Base-by-base conservation (phyloP, 2,888 invertebrate species). In the Drosophila pullipes region DNA sequence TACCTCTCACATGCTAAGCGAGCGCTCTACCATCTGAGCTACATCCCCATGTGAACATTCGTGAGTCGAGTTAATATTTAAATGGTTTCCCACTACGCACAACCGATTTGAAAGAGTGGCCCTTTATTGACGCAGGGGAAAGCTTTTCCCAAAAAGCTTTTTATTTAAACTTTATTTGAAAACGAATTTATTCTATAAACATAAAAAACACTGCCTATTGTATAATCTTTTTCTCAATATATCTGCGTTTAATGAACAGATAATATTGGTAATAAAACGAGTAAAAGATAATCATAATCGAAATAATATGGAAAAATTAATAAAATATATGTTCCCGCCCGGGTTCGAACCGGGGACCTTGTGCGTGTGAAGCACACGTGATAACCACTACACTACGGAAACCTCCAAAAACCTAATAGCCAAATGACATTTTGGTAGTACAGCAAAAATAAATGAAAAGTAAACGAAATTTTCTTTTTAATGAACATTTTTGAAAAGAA, bases 21-120 rank as follows among this genome's bases (percentile, higher is more conserved):
- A 93, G 92, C 93, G 92, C 92, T 93, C 93, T 93, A 93, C 93
- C 93, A 93, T 92, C 93, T 93, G 93, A 93, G 93, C 93, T 93
- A 93, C 93, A 93, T 91, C 92, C 93, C 93, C 93, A 10, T 35
- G 4, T 78, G 6, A 0, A 0, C 0, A 0, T 0, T 0, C 0
- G 0, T 0, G 1, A 55, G 41, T 60, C 52, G 28, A 57, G 18
- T 6, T 31, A 1, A 1, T 9, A 66, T 0, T 30, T 82, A 31
- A 74, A 16, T 16, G 6, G 5, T 30, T 33, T 28, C 18, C 10
- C 33, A 55, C 59, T 33, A 37, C 33, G 1, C 4, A 10, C 37
- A 37, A 53, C 22, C 13, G 49, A n/a, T 52, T 44, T n/a, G 0
- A 13, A 13, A 35, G 5, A 31, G 3, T 13, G 54, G 35, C 49